A percentile compares a stretch with the other conserved stretches of the same genome.
Evolutionary conservation across 2,797 vertebrate species (phyloP).

Genomic region (Erethizon dorsatum): DNA sequence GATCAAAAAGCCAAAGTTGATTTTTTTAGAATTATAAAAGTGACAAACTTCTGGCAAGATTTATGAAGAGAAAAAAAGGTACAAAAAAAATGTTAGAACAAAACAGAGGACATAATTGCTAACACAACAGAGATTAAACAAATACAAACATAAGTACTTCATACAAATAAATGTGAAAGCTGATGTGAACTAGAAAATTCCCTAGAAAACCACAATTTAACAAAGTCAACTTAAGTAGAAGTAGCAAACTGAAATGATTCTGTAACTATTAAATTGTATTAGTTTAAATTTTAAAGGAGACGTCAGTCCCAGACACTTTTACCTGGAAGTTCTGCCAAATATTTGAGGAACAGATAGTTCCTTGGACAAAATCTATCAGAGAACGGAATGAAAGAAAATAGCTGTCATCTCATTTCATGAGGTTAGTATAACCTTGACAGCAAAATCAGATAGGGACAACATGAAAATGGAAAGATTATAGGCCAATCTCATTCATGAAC

Average conservation of each 20-base stretch:
- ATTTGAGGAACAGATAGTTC: conserved; percentile 77
- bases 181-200: conserved; percentile 56
- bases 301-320: conserved; percentile 29
- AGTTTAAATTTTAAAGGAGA: conserved; percentile 55
- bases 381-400: conserved; percentile 67
- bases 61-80: conserved; percentile 30
- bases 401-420: conserved; percentile 59
- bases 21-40: conserved; percentile 14
- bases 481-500: conserved; percentile 54
- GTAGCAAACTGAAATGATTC: conserved; percentile 43
- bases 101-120: conserved; percentile 39
- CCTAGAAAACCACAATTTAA: conserved; percentile 42
- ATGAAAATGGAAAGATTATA: conserved; percentile 48
- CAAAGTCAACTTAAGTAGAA: conserved; percentile 51
- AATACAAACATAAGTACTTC: not conserved
- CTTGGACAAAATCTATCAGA: conserved; percentile 56
- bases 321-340: conserved; percentile 72
- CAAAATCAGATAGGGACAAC: conserved; percentile 48
- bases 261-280: conserved; percentile 29
- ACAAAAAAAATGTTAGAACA: conserved; percentile 43
- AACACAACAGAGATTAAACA: conserved; percentile 1
- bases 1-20: conserved; percentile 9
- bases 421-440: conserved; percentile 64
- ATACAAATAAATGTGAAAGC: conserved; percentile 63
- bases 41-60: conserved; percentile 42